phyloP scores from a whole-genome alignment of 2,113 vertebrate species.

The Oreochromis aureus region DNA sequence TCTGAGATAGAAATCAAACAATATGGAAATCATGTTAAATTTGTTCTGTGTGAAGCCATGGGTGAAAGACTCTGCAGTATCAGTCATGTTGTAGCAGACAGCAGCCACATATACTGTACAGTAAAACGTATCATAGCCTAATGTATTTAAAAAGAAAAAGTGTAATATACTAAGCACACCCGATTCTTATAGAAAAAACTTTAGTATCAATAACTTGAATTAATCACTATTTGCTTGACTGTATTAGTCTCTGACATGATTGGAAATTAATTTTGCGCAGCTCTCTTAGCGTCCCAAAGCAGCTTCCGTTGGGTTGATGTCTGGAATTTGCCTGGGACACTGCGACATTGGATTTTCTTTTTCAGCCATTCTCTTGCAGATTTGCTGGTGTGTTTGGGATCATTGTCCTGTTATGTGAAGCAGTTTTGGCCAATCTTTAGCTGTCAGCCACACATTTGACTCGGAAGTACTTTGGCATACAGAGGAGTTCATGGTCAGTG shows the following conservation, averaged over 20 bases:
- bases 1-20: conserved; percentile 42
- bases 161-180: background rate
- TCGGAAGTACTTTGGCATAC: background rate
- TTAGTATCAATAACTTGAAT: background rate
- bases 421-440: background rate
- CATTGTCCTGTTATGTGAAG: background rate
- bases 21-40: conserved; percentile 45
- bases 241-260: background rate
- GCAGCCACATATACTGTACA: background rate
- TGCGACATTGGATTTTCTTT: background rate
- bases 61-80: conserved; percentile 13
- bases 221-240: background rate
- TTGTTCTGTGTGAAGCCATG: conserved; percentile 26
- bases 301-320: background rate
- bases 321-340: background rate
- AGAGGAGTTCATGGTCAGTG: background rate
- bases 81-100: background rate
- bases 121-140: background rate
- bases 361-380: background rate
- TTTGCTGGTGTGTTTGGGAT: background rate
- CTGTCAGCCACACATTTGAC: background rate
- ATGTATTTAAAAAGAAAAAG: background rate
- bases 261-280: background rate
- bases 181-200: background rate
- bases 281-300: accelerated